Evolutionary conservation across 2,113 vertebrate species (phyloP), one percentile per base, ranked within the genome.

Genomic region (Thamnophis sirtalis): DNA sequence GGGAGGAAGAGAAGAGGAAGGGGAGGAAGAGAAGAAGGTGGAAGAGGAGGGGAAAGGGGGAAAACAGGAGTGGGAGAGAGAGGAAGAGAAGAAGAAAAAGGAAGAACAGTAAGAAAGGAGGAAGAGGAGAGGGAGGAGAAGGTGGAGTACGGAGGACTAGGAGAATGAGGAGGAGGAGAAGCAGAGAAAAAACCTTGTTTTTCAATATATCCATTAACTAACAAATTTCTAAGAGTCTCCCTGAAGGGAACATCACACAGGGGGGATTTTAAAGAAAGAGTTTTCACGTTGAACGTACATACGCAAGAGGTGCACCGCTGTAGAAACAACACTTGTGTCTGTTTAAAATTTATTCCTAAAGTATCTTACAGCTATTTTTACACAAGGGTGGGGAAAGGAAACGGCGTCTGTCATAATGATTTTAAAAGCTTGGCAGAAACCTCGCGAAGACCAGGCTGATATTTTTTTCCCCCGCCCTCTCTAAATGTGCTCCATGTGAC

Each of bases 241-340:
- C 68, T 33, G 15, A 73, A 73, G 68, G n/a, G 15, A 33, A 73
- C 5, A 0, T 2, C n/a, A 7, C n/a, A 73, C 68, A 8, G 7
- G n/a, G 5, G 5, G 5, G 5, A 2, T 33, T 73, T 33, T 15
- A 3, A 19, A 38, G 68, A 73, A 38, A 17, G 26, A 63, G 60
- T 63, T 63, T 73, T 73, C 13, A 19, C 5, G 2, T 5, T 33
- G 68, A 73, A 38, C 13, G 2, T 73, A 38, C 0, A 0, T 73
- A 38, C 0, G 15, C n/a, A 73, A 38, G 13, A 38, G 68, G n/a
- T 1, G 68, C 13, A 2, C 15, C n/a, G 3, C n/a, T 2, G 2
- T 3, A 73, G 13, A 17, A 58, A 1, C 33, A 80, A 2, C 0
- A 2, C 1, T 53, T 8, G 6, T 1, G 15, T 15, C 5, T 21